A percentile compares a stretch with the other conserved stretches of the same genome.
phyloP scores from a whole-genome alignment of 2,797 vertebrate species.

The Leptoclinus maculatus region DNA sequence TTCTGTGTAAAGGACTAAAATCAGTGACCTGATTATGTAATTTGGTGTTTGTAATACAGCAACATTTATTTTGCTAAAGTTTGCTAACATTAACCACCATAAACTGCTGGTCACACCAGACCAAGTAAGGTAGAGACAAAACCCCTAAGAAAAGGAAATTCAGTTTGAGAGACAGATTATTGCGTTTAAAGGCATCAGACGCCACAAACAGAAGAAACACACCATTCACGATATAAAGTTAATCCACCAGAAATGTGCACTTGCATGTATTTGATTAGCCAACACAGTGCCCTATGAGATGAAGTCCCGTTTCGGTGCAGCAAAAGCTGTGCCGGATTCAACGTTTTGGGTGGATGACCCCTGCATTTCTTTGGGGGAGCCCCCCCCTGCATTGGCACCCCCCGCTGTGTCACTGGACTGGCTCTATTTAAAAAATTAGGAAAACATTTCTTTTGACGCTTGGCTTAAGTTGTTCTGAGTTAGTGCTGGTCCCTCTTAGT shows the following conservation, averaged over 20 bases:
- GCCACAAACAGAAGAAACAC: not conserved
- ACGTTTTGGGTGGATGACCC: not conserved
- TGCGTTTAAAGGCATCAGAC: not conserved
- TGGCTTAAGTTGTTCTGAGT: not conserved
- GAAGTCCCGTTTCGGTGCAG: not conserved
- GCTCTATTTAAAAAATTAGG: not conserved
- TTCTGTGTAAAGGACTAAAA: not conserved
- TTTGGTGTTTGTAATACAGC: no score
- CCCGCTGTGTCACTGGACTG: not conserved
- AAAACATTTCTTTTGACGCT: not conserved
- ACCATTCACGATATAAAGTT: rapidly evolving
- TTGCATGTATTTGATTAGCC: not conserved
- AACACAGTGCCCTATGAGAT: not conserved
- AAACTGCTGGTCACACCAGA: not conserved
- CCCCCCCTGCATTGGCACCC: not conserved
- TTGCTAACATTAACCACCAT: not conserved
- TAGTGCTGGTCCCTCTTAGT: no score
- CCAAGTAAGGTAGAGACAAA: not conserved
- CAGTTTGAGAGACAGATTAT: constrained; percentile 8
- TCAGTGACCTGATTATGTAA: not conserved
- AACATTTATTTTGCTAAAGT: not conserved
- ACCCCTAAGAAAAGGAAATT: not conserved
- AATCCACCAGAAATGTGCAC: not conserved
- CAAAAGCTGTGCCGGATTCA: not conserved
- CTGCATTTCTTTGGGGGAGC: not conserved